phyloP scores from a whole-genome alignment of 1,140 invertebrate genomes.

The Laupala kohalensis region DNA sequence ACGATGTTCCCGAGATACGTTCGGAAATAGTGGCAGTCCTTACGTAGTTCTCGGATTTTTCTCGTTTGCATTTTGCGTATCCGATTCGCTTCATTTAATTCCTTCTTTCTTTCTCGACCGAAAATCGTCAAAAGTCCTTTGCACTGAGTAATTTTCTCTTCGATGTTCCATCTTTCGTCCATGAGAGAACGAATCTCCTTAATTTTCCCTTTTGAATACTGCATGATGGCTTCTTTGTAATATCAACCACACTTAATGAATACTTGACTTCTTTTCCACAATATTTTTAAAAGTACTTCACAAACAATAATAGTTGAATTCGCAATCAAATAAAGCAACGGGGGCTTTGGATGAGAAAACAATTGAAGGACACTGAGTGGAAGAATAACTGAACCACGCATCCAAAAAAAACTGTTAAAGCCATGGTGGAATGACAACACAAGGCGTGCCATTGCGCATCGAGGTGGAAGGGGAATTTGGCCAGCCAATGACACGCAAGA shows the following conservation, averaged over 20 bases:
- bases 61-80: not conserved
- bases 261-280: not conserved
- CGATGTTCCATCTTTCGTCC: not conserved
- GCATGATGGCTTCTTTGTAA: not conserved
- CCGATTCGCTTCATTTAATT: not conserved
- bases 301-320: too few species aligned
- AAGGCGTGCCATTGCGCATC: too few species aligned
- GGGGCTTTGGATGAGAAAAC: too few species aligned
- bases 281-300: not conserved
- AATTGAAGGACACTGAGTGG: too few species aligned
- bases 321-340: too few species aligned
- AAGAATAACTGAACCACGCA: too few species aligned
- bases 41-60: not conserved
- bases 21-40: not conserved
- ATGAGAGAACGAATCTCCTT: not conserved
- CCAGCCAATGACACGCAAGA: too few species aligned
- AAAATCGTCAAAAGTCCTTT: not conserved
- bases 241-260: not conserved
- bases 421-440: too few species aligned
- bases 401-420: too few species aligned
- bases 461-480: too few species aligned
- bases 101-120: not conserved
- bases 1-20: not conserved
- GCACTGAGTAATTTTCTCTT: not conserved
- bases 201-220: not conserved